Evolutionary conservation across 2,888 invertebrate genomes (phyloP).

Genomic region (Melangyna quadrimaculata): DNA sequence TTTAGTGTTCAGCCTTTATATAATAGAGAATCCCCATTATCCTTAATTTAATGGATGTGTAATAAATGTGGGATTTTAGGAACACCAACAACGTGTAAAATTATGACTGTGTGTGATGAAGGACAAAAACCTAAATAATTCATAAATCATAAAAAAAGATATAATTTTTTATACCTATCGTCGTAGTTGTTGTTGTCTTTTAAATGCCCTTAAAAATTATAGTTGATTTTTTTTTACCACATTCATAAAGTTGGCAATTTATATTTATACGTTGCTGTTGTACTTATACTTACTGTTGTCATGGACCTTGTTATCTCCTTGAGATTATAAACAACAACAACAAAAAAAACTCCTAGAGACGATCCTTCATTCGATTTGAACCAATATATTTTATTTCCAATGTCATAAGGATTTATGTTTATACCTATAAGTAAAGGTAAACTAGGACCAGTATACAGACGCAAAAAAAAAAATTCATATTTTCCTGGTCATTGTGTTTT

Average conservation of each 20-base stretch:
- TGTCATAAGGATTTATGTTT: constrained; percentile 40
- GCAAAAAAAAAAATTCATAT: constrained; percentile 53
- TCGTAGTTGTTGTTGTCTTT: constrained; percentile 4
- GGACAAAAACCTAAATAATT: constrained; percentile 77
- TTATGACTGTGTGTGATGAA: constrained; percentile 57
- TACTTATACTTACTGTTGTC: constrained; percentile 30
- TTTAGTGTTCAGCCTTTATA: background rate
- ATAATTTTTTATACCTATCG: constrained; percentile 72
- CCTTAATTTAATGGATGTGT: constrained; percentile 65
- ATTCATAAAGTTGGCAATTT: constrained; percentile 46
- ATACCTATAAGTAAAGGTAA: constrained; percentile 20
- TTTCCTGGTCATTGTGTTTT: constrained; percentile 44
- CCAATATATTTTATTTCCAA: constrained; percentile 62
- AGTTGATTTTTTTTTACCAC: constrained; percentile 9
- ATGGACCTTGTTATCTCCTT: constrained; percentile 62
- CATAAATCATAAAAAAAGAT: constrained; percentile 80
- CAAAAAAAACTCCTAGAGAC: background rate
- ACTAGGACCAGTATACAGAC: constrained; percentile 8
- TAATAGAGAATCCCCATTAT: constrained; percentile 47
- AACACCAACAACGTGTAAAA: constrained; percentile 62
- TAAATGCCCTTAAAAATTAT: constrained; percentile 10
- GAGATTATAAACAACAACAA: constrained; percentile 37
- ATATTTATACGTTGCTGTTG: constrained; percentile 3
- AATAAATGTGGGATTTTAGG: constrained; percentile 48
- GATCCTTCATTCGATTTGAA: constrained; percentile 63